Evolutionary conservation across 2,797 vertebrate genomes (phyloP).

Genomic region (Acrossocheilus fasciatus): DNA sequence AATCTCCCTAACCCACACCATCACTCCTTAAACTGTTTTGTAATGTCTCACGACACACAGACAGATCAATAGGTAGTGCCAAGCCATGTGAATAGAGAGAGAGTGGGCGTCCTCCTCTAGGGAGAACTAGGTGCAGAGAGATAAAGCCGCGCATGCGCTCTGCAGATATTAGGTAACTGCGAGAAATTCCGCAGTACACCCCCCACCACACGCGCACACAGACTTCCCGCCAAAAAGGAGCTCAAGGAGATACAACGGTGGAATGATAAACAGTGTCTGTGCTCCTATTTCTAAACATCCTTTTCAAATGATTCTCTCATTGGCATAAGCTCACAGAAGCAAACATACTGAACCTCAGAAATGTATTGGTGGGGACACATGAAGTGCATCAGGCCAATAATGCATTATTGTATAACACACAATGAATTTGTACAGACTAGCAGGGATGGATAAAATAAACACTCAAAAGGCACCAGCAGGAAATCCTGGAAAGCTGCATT

Average conservation of each 20-base stretch:
- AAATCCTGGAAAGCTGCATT: not conserved
- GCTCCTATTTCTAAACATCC: not conserved
- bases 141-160: slow-evolving; percentile 48
- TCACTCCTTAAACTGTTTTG: not conserved
- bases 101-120: slow-evolving; percentile 31
- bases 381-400: not conserved
- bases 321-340: not conserved
- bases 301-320: not conserved
- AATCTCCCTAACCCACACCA: slow-evolving; percentile 15
- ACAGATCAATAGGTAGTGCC: slow-evolving; percentile 17
- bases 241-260: not conserved
- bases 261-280: slow-evolving; percentile 27
- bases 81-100: slow-evolving; percentile 6
- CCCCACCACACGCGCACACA: slow-evolving; percentile 30
- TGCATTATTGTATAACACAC: not conserved
- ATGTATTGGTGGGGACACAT: not conserved
- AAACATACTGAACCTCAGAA: not conserved
- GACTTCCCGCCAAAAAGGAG: slow-evolving; percentile 38
- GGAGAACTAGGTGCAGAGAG: slow-evolving; percentile 28
- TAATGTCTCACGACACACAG: slow-evolving; percentile 23
- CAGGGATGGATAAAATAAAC: not conserved
- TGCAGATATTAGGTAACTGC: slow-evolving; percentile 56
- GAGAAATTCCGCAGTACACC: slow-evolving; percentile 61
- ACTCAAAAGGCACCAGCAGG: not conserved
- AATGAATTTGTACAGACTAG: not conserved